Evolutionary conservation across 2,113 vertebrate genomes (phyloP).

Genomic region (Phylloscopus whistleri): DNA sequence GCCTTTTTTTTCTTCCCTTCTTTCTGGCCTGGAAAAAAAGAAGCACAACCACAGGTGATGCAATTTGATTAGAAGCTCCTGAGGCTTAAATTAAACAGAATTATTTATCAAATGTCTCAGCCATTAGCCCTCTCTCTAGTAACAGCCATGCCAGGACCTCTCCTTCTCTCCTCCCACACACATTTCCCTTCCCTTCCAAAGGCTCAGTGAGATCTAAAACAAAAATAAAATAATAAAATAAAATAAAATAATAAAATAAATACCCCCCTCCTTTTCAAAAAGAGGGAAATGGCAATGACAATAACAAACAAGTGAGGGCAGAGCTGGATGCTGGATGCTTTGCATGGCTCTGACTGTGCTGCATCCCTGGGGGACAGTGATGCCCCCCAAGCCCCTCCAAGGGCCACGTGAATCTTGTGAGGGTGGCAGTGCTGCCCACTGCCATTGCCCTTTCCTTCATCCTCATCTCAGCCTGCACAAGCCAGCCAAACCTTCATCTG

Average conservation of each 20-base stretch:
- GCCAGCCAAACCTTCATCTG: neutral
- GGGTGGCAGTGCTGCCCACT: neutral
- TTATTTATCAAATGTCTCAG: slow-evolving; percentile 38
- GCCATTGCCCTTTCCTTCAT: neutral
- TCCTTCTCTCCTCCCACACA: neutral
- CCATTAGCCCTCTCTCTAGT: neutral
- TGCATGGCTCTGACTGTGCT: neutral
- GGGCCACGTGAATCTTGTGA: neutral
- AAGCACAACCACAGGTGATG: slow-evolving; percentile 44
- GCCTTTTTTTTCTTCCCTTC: neutral
- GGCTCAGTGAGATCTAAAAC: neutral
- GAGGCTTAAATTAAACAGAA: slow-evolving; percentile 45
- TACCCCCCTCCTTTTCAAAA: neutral
- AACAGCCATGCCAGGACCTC: neutral
- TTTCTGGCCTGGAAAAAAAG: slow-evolving; percentile 12
- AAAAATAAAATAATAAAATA: too few species aligned
- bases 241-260: neutral
- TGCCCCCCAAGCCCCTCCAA: too few species aligned
- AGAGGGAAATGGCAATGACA: neutral
- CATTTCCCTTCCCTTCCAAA: neutral
- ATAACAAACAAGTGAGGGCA: neutral
- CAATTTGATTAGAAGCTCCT: slow-evolving; percentile 20
- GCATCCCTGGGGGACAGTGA: neutral
- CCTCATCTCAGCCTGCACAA: neutral
- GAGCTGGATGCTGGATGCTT: neutral